Percentiles rank a stretch among this genome's conserved stretches.
Evolutionary conservation across 2,113 vertebrate genomes (phyloP).

Genomic region (Phainopepla nitens): DNA sequence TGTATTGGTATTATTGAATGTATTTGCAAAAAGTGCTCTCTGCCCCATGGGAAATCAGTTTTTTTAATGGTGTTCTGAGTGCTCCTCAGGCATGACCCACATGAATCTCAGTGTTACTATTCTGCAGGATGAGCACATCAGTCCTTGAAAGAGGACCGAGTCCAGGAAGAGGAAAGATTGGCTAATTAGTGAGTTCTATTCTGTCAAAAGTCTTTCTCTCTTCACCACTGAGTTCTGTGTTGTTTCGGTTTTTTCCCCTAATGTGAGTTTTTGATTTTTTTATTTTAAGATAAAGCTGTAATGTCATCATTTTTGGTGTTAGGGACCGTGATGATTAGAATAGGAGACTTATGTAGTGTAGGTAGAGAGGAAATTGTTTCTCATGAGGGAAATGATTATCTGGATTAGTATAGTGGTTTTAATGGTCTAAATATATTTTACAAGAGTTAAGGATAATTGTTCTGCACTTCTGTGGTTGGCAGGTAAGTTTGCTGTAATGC

Average conservation of each 20-base stretch:
- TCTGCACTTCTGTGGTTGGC: not conserved
- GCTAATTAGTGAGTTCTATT: not conserved
- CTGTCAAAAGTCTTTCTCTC: not conserved
- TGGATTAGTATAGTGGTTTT: not conserved
- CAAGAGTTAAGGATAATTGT: not conserved
- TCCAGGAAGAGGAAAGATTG: not conserved
- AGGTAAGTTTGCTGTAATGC: not conserved
- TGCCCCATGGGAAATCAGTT: not conserved
- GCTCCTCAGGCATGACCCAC: not conserved
- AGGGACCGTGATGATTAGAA: not conserved
- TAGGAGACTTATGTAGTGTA: not conserved
- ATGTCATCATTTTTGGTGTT: not conserved
- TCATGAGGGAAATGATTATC: not conserved
- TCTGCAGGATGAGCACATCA: not conserved
- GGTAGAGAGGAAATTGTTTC: not conserved
- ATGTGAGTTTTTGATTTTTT: not conserved
- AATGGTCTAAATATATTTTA: not conserved
- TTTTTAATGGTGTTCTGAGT: not conserved
- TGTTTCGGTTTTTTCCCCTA: not conserved
- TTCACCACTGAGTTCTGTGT: not conserved
- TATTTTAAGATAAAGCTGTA: not conserved
- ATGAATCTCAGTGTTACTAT: accelerated
- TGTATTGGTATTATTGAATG: not conserved
- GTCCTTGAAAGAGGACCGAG: not conserved
- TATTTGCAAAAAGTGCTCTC: not conserved